Evolutionary conservation across 2,797 vertebrate genomes (phyloP), one percentile per base, ranked within the genome.

Genomic region (Picus viridis): DNA sequence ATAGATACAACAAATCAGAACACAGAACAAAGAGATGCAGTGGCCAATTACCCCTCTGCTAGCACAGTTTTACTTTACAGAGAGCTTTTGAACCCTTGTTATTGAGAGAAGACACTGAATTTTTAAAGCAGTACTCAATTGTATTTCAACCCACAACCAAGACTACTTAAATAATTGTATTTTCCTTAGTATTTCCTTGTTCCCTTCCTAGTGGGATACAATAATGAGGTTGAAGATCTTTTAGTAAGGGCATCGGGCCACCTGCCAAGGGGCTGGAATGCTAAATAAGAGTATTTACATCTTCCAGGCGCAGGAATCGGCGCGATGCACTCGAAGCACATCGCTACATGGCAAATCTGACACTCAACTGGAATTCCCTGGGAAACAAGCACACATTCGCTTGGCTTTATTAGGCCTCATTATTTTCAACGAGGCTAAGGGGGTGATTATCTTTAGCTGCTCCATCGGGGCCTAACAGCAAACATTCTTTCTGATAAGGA

Each of bases 1-100:
- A 93, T 79, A 96, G 82, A 88, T 88, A 72, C 90, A 92, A 93
- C 43, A 88, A 80, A 91, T 94, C 94, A 90, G 57, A 83, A 75
- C 39, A 81, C 64, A 83, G 86, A 94, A 95, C 94, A 94, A 85
- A 88, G 92, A 89, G 68, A 94, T 67, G 85, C 57, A 67, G 85
- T 36, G 83, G 89, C 93, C 93, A 95, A 88, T 83, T 94, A 85
- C 68, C 78, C 78, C 74, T 47, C 69, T 61, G 26, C 63, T 41
- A 24, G 75, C 77, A 67, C 5, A 74, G 47, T 18, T 86, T 83
- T 85, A 73, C 83, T 65, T 79, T 15, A 61, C 1, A 64, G 6
- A 10, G 23, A 84, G 62, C 47, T 82, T 86, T 76, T 92, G 29
- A 93, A 91, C 34, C 20, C 36, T 65, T 70, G 30, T 57, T 74